Evolutionary conservation across 2,888 invertebrate genomes (phyloP), one percentile per base, ranked within the genome.

Genomic region (Nephrocerus scutellatus): DNA sequence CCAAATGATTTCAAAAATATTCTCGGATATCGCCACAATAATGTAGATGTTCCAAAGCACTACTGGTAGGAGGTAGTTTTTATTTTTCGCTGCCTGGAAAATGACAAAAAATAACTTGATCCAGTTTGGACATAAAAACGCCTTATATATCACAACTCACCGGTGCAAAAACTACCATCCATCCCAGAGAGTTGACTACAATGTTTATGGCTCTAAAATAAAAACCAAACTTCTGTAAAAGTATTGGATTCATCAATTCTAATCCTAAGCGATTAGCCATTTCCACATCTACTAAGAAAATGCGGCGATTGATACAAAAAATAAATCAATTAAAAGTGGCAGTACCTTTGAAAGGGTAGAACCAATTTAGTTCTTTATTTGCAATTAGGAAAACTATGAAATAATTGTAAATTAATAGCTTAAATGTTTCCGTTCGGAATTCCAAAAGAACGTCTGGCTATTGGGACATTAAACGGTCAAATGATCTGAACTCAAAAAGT

Each of bases 21-120:
- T 59, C 20, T 54, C 50, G 3, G 44, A 19, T 16, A 56, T 35
- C 2, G 53, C 46, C 6, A 46, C 36, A 10, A 58, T 29, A 6
- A 51, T 50, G 41, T 56, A 57, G 10, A 56, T 37, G 39, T 57
- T 58, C 55, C 55, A 56, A 21, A 54, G 33, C 15, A 57, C 48
- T 12, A 50, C 44, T 1, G 53, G 51, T 5, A 57, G 29, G 8
- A 57, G 44, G 30, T 42, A 53, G 16, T 46, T 38, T 30, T 49
- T 44, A 36, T 46, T 23, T 23, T 23, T 23, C 6, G 12, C 4
- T n/a, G 13, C n/a, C 13, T 30, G 15, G 14, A 7, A 30, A 15
- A 10, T 14, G 7, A 33, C 5, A 33, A 23, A 28, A 15, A 6
- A 21, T 7, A 12, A 33, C 10, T 4, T 22, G 5, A 14, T 16